Conservation (phyloP, 2,797 vertebrate species). For the Sus cebifrons region DNA sequence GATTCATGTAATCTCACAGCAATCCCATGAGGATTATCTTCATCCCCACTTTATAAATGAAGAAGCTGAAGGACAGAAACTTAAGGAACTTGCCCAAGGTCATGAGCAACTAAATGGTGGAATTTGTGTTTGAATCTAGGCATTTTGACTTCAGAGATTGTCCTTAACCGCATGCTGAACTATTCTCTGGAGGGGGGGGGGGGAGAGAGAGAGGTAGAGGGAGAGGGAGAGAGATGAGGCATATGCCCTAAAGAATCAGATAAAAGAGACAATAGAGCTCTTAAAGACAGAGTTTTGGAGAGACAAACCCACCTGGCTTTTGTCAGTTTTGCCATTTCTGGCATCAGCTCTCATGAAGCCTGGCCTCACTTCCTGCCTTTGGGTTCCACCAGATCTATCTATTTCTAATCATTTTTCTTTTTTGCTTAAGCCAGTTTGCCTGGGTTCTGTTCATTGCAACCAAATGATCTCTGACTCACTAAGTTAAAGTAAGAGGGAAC, state of each 20-base stretch:
- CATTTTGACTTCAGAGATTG: background rate
- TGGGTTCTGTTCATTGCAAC: constrained; percentile 67
- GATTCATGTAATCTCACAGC: background rate
- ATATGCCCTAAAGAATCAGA: background rate
- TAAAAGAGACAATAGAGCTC: background rate
- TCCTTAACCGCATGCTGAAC: background rate
- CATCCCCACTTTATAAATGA: constrained; percentile 30
- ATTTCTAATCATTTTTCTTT: constrained; percentile 67
- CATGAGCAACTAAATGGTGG: background rate
- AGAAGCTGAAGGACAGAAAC: background rate
- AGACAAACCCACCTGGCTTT: background rate
- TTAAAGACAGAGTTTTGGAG: constrained; percentile 2
- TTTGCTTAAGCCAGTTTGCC: constrained; percentile 68
- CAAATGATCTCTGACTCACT: constrained; percentile 79
- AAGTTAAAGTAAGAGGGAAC: constrained; percentile 57
- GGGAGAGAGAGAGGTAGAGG: background rate
- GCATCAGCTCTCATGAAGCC: background rate
- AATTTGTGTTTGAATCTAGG: background rate
- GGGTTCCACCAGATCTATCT: constrained; percentile 35
- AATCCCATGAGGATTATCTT: background rate
- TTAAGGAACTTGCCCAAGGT: constrained; percentile 25
- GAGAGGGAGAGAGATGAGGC: background rate
- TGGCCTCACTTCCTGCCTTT: background rate
- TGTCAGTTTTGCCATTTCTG: background rate
- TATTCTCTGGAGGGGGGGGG: background rate